Evolutionary conservation across 2,797 vertebrate genomes (phyloP), one percentile per base, ranked within the genome.

Genomic region (Valencia hispanica): DNA sequence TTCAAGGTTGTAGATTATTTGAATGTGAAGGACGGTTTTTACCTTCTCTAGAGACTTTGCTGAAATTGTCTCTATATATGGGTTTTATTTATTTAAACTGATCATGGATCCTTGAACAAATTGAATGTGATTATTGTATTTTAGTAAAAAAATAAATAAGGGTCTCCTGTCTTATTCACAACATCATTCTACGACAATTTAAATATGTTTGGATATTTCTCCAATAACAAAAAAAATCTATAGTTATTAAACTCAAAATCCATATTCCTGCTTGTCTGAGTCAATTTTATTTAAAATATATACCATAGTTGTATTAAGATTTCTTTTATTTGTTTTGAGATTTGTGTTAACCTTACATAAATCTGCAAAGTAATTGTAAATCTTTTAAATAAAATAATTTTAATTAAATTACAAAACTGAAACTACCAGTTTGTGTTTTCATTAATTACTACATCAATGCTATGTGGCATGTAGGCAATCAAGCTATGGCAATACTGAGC

Each of bases 241-340:
- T 72, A 61, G 1, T 34, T 50, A 89, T 84, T 87, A 89, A 91
- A 91, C 8, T 73, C 34, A 8, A 36, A 84, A 70, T 18, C 50
- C 41, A 10, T 9, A 11, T 65, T 15, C 14, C 6, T 72, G 30
- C 1, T 12, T 73, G 7, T 71, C 39, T 77, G 0, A 59, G 70
- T 25, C 39, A 2, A 12, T 73, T 25, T 0, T 68, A 39, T 48
- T 15, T 32, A 22, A 34, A 77, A 43, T n/a, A 0, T 51, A 53
- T 30, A 72, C 47, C 11, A 72, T 41, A 32, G 2, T 73, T 48
- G 12, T 22, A 22, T 57, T 25, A 0, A n/a, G 32, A 14, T 7
- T 50, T 63, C 51, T 79, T 68, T 5, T 41, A n/a, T n/a, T n/a
- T n/a, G n/a, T n/a, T n/a, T n/a, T n/a, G n/a, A n/a, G n/a, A n/a